Evolutionary conservation across 2,888 invertebrate species (phyloP), one percentile per base, ranked within the genome.

Genomic region (Rhagonycha lutea): DNA sequence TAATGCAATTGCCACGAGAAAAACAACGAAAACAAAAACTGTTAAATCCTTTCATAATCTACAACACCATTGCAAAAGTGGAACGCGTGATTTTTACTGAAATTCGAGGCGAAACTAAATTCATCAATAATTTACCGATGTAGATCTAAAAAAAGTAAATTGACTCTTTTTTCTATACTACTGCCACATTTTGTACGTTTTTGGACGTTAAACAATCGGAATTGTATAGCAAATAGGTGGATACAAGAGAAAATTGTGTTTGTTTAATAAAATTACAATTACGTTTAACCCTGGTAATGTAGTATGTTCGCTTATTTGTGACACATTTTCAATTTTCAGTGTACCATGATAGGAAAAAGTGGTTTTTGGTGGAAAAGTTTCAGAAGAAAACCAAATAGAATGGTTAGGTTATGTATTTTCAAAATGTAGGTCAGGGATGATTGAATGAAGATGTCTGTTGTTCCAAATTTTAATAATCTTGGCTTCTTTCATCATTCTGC

Each of bases 251-350:
- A 47, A 47, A 47, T 47, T n/a, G 47, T 47, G 47, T 47, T 47
- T 47, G 47, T n/a, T 7, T n/a, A 47, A 47, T 47, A n/a, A 47
- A 47, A 47, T 47, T 47, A 47, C 47, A 47, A 47, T 47, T n/a
- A 47, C 7, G 8, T 47, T 47, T 47, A 47, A n/a, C 47, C 47
- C 47, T 47, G 47, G 47, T 47, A 47, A 47, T 47, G 47, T 47
- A 47, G 47, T 47, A 47, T 32, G 12, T 32, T 32, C 12, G 32
- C 32, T 72, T 72, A 68, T 70, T n/a, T 28, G 72, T 47, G 72
- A 63, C 68, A 72, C 69, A 72, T 71, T 75, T 65, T 32, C n/a
- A 14, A 10, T 62, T 62, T 26, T 26, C 18, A 74, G 67, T n/a
- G n/a, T 8, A n/a, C n/a, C 7, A 12, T n/a, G 2, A 47, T n/a